These are phyloP conservation scores for Tragelaphus imberbis DNA, from an alignment of 2,113 vertebrate genomes.

Conservation along the genomic window DNA sequence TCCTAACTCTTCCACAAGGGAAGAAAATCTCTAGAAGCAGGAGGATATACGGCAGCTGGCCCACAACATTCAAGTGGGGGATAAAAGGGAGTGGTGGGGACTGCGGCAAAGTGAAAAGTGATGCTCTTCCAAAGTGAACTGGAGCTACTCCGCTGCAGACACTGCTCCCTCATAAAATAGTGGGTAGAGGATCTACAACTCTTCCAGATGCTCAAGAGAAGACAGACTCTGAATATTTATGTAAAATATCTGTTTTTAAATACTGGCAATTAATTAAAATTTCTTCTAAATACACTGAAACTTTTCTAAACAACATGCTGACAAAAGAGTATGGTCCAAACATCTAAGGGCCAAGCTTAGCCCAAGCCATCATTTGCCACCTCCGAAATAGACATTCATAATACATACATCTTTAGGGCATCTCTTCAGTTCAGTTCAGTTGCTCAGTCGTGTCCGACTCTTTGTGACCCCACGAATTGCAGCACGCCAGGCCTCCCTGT, in stretches of 20 bases:
- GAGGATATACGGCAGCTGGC: neutral
- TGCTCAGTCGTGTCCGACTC: too few relatives aligned
- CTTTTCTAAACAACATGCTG: neutral
- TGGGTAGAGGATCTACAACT: neutral
- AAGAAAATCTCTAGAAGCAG: neutral
- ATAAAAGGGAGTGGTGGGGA: neutral
- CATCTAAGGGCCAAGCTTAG: neutral
- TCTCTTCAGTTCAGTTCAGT: neutral
- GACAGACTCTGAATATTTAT: neutral
- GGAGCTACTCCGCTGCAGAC: neutral
- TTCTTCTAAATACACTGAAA: neutral
- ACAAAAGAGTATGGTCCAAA: neutral
- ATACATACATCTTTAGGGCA: neutral
- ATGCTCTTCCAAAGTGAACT: neutral
- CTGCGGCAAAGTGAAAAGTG: neutral
- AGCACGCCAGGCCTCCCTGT: too few relatives aligned
- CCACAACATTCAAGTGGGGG: neutral
- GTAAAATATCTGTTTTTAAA: neutral
- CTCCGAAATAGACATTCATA: neutral
- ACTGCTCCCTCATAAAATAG: neutral
- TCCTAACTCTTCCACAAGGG: neutral
- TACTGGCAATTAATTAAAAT: neutral
- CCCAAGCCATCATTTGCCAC: neutral
- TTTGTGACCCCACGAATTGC: too few relatives aligned
- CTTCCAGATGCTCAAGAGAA: neutral